Conservation (phyloP, 2,113 vertebrate species). For the Ciconia stormi region DNA sequence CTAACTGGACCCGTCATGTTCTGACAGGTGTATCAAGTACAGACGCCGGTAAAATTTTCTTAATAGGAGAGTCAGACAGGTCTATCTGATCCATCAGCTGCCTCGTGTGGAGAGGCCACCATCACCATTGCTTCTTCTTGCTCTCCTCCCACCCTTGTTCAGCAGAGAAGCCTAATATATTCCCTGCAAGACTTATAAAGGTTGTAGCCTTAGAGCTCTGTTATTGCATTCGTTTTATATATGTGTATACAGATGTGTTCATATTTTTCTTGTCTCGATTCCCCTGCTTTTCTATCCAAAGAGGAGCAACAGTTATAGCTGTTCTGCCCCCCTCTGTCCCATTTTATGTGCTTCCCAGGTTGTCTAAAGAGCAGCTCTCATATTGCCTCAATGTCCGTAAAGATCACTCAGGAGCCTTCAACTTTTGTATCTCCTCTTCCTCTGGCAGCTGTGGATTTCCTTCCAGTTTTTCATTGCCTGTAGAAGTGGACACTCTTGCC, state of each 20-base stretch:
- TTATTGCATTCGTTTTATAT: background rate
- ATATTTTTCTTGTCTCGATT: background rate
- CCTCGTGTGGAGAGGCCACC: background rate
- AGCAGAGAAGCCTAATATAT: background rate
- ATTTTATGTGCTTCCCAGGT: background rate
- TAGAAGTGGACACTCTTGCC: background rate
- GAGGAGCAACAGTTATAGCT: background rate
- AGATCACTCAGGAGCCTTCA: background rate
- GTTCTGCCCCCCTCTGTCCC: background rate
- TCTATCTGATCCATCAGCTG: background rate
- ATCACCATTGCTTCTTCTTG: background rate
- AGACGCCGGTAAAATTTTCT: slow-evolving; percentile 13
- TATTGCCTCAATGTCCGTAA: background rate
- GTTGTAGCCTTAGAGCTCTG: background rate
- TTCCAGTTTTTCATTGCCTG: background rate
- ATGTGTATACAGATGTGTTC: background rate
- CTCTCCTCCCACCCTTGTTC: background rate
- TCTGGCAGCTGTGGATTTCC: background rate
- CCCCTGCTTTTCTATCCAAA: background rate
- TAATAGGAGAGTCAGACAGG: background rate
- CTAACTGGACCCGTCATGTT: background rate
- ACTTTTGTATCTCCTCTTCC: rapidly evolving
- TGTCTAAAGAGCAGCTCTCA: background rate
- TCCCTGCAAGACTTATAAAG: background rate
- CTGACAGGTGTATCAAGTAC: slow-evolving; percentile 38